Evolutionary conservation across 2,113 vertebrate genomes (phyloP).

Genomic region (Urocitellus parryii): DNA sequence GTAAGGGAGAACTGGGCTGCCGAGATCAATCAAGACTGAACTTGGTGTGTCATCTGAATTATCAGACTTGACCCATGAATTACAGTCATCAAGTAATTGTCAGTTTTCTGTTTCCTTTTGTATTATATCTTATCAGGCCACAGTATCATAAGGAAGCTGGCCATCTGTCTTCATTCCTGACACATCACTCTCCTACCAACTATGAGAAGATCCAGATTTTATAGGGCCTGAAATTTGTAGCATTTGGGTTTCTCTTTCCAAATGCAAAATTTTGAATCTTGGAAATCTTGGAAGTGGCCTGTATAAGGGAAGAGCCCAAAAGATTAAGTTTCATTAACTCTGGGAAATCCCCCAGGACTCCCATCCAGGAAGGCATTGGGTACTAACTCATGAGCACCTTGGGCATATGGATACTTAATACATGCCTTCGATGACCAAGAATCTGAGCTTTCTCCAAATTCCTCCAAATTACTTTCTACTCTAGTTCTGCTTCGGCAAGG

Average conservation of each 20-base stretch:
- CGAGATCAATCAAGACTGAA: neutral
- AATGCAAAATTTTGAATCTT: neutral
- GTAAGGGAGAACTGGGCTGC: neutral
- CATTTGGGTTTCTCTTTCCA: neutral
- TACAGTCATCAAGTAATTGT: neutral
- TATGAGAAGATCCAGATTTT: neutral
- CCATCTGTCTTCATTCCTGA: neutral
- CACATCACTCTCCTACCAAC: neutral
- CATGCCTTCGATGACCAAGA: neutral
- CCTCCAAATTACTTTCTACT: neutral
- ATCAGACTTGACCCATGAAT: neutral
- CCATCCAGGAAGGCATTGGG: neutral
- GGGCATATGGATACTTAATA: neutral
- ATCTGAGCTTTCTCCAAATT: neutral
- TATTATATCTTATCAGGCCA: neutral
- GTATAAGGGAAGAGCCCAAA: neutral
- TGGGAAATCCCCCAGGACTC: neutral
- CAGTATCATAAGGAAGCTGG: neutral
- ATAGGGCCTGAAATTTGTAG: neutral
- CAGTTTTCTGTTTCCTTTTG: slow-evolving; percentile 3
- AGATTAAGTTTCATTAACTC: neutral
- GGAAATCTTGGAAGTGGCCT: neutral
- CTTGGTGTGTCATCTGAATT: neutral
- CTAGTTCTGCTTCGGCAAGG: neutral
- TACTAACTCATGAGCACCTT: neutral